phyloP scores from a whole-genome alignment of 2,113 vertebrate genomes.

The Redunca redunca region DNA sequence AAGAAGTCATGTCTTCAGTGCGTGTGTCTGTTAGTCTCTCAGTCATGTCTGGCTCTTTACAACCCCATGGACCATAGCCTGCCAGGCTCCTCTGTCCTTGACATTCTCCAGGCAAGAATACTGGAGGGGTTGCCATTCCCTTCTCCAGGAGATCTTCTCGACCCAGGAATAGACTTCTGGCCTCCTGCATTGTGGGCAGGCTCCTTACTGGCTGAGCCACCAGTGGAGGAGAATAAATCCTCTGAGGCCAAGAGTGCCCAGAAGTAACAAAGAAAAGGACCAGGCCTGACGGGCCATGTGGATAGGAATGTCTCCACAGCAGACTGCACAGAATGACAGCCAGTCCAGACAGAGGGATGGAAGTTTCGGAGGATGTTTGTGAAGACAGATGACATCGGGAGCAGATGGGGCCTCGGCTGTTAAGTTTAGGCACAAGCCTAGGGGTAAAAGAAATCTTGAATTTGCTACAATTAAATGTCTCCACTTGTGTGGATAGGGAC shows the following conservation, averaged over 20 bases:
- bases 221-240: neutral
- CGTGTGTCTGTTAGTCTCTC: neutral
- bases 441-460: neutral
- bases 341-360: neutral
- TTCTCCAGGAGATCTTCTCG: neutral
- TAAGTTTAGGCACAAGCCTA: neutral
- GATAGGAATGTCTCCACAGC: neutral
- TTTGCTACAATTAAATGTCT: neutral
- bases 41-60: neutral
- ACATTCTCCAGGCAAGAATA: neutral
- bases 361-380: neutral
- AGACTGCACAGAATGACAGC: neutral
- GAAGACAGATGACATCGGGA: neutral
- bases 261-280: neutral
- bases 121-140: neutral
- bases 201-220: neutral
- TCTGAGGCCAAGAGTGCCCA: neutral
- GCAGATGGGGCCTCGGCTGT: neutral
- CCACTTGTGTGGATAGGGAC: neutral
- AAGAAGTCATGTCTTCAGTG: neutral
- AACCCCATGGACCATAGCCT: neutral
- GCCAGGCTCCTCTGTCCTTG: neutral
- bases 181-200: neutral
- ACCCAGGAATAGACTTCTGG: neutral
- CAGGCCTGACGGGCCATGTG: neutral